Base-by-base conservation (phyloP, 2,113 vertebrate genomes). In the Microcebus tavaratra region DNA sequence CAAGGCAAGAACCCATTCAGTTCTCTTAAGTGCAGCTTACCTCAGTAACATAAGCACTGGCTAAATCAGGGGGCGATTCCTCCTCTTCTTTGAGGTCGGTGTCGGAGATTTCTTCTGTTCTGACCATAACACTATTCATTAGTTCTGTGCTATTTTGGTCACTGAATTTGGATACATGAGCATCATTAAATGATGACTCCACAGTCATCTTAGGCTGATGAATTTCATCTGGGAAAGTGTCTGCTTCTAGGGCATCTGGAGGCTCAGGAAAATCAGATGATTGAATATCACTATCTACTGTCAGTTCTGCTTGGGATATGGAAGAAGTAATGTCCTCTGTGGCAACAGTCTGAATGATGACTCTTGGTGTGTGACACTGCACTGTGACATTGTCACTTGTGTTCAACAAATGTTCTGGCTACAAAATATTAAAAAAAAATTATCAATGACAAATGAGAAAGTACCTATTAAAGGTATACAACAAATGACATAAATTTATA, bases 291-390 rank as follows among this genome's bases (percentile, higher is more conserved):
- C 98, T 84, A 84, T 99, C 99, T 31, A 99, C 98, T 1, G 98
- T 92, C 96, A 99, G 98, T 97, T 99, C 99, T 27, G 99, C 98
- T 97, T 99, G 99, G 97, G 98, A 91, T 84, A 99, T 98, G 36
- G 99, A 98, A 93, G 99, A 98, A 89, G 99, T 95, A 93, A 99
- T 98, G 91, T 99, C 99, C 82, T 99, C 99, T 3, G 99, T 98
- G 91, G 99, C 99, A 82, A 99, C 98, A 0, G 99, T 99, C 96
- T 99, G 99, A 97, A 99, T 99, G 97, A 99, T 99, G 98, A 99
- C 99, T 39, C 99, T 99, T 1, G 99, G 99, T 0, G 99, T 98
- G 95, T 99, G 99, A 98, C 99, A 99, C 97, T 99, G 99, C 76
- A 99, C 98, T 5, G 99, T 99, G 90, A 99, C 98, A 4, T 99